phyloP scores from a whole-genome alignment of 2,797 vertebrate genomes.

The Anabacerthia variegaticeps region DNA sequence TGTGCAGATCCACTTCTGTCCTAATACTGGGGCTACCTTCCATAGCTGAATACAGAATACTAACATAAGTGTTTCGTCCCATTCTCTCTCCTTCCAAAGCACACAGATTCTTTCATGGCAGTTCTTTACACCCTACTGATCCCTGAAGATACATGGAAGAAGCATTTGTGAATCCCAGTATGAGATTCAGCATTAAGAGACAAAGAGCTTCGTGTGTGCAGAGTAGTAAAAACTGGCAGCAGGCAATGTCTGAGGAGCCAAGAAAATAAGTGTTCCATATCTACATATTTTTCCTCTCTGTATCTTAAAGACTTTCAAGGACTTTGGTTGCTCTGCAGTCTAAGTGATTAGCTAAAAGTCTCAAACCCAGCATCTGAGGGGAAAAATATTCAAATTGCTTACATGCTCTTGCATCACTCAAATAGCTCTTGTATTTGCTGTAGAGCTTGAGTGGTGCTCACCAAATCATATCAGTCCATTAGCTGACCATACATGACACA shows the following conservation, averaged over 20 bases:
- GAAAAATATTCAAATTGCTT: not conserved
- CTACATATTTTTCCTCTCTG: not conserved
- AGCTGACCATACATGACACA: not conserved
- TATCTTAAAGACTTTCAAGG: constrained; percentile 25
- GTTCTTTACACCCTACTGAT: not conserved
- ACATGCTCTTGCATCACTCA: not conserved
- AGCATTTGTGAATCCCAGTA: not conserved
- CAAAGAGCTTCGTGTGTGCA: not conserved
- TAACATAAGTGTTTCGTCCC: not conserved
- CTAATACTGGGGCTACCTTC: not conserved
- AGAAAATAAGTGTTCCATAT: constrained; percentile 8
- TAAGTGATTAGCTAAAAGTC: not conserved
- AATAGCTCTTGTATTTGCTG: not conserved
- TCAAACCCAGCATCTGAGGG: not conserved
- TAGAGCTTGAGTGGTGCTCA: not conserved
- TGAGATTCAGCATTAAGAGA: not conserved
- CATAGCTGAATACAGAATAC: not conserved
- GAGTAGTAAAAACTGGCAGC: constrained; percentile 24
- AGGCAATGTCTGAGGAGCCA: not conserved
- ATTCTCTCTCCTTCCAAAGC: not conserved
- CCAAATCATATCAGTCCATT: not conserved
- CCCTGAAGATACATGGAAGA: not conserved
- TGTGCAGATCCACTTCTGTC: not conserved
- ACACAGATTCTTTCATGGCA: not conserved
- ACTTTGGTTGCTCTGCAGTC: not conserved